These are phyloP conservation scores for Amiota communis DNA, from an alignment of 2,888 invertebrate species.

Conservation along the genomic window DNA sequence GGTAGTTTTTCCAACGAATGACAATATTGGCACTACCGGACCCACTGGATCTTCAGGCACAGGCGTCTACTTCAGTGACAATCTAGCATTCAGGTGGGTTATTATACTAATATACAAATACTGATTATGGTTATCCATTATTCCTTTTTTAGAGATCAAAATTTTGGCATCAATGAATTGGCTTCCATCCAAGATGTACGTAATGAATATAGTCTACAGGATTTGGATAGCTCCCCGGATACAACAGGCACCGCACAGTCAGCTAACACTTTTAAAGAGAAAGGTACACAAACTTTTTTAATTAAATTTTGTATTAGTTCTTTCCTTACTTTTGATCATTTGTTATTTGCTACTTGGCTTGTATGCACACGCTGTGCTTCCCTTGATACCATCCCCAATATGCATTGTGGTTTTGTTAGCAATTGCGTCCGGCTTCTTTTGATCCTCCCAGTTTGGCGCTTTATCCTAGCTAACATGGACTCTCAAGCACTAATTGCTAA, in stretches of 20 bases:
- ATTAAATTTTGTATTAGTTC: background rate
- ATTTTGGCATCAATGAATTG: conserved; percentile 77
- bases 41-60: conserved; percentile 64
- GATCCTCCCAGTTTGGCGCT: too few relatives aligned
- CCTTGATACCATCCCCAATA: background rate
- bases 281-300: conserved; percentile 76
- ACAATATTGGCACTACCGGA: conserved; percentile 70
- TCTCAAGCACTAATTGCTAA: too few relatives aligned
- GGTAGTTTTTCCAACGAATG: conserved; percentile 72
- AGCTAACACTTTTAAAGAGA: conserved; percentile 76
- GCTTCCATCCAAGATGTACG: conserved; percentile 74
- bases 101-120: conserved; percentile 14
- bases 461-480: too few relatives aligned
- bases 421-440: too few relatives aligned
- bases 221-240: conserved; percentile 73
- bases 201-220: conserved; percentile 79
- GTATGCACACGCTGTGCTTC: conserved; percentile 2
- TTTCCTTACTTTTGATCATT: background rate
- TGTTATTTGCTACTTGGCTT: conserved; percentile 8
- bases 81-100: conserved; percentile 71
- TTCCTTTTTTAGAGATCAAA: conserved; percentile 76
- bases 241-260: conserved; percentile 72
- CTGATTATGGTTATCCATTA: conserved; percentile 8
- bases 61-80: conserved; percentile 71
- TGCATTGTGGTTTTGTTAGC: background rate